phyloP scores from a whole-genome alignment of 2,888 invertebrate genomes.

The Rhamphomyia laevipes region DNA sequence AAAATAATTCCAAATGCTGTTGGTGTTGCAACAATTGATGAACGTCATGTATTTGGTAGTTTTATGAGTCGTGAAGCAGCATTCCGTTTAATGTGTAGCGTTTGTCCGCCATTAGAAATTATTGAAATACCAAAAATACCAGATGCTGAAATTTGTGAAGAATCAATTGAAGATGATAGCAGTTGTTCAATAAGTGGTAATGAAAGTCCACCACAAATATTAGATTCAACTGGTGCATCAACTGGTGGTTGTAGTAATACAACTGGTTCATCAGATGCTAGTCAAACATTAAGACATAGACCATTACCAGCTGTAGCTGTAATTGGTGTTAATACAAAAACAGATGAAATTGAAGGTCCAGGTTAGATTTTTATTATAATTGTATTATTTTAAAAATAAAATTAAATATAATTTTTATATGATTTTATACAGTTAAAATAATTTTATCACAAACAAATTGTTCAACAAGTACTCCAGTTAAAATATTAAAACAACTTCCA shows the following conservation, averaged over 20 bases:
- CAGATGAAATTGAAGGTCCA: neutral
- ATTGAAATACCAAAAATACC: constrained; percentile 27
- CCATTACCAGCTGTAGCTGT: constrained; percentile 7
- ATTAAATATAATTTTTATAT: neutral
- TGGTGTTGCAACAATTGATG: constrained; percentile 64
- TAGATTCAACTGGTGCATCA: constrained; percentile 13
- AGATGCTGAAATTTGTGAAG: constrained; percentile 32
- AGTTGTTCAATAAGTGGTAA: constrained; percentile 44
- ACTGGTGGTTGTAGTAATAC: constrained; percentile 10
- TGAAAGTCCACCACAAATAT: constrained; percentile 32
- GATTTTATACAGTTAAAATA: too few species aligned
- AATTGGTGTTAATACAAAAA: constrained; percentile 3
- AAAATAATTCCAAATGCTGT: constrained; percentile 91
- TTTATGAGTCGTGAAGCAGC: constrained; percentile 81
- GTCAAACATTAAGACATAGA: constrained; percentile 23
- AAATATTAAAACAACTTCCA: constrained; percentile 7
- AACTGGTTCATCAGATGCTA: constrained; percentile 14
- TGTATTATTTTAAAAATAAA: neutral
- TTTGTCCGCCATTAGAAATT: constrained; percentile 53
- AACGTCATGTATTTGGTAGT: constrained; percentile 82
- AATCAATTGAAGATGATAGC: constrained; percentile 43
- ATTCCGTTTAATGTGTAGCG: constrained; percentile 73
- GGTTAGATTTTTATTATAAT: neutral
- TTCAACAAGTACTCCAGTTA: constrained; percentile 8
- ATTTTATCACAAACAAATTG: too few species aligned